These are phyloP conservation scores for Agrotis exclamationis DNA, from an alignment of 2,888 invertebrate genomes.

Conservation along the genomic window DNA sequence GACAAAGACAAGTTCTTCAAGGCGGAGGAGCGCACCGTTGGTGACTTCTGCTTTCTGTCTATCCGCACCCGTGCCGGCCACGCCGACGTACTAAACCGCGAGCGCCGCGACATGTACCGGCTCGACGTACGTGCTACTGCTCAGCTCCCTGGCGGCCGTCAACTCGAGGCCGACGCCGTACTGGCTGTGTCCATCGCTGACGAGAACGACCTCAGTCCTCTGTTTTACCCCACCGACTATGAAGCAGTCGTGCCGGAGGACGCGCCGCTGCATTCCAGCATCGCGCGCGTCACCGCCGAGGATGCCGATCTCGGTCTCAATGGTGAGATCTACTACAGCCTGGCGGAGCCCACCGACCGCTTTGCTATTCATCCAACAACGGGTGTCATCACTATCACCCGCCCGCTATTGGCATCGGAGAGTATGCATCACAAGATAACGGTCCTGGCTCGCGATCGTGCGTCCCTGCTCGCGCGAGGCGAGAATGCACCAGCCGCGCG, in stretches of 20 bases:
- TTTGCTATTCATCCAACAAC: conserved; percentile 98
- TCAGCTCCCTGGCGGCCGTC: conserved; percentile 90
- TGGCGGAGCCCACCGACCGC: conserved; percentile 95
- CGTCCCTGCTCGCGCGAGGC: conserved; percentile 91
- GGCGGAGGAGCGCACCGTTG: conserved; percentile 96
- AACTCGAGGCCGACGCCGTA: conserved; percentile 93
- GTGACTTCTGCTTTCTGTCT: conserved; percentile 98
- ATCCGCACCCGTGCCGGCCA: conserved; percentile 97
- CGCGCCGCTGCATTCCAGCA: conserved; percentile 95
- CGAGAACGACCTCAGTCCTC: conserved; percentile 97
- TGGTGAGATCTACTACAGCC: conserved; percentile 99
- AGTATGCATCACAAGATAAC: conserved; percentile 93
- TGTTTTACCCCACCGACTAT: conserved; percentile 98
- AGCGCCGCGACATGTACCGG: conserved; percentile 96
- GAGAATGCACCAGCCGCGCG: conserved; percentile 93
- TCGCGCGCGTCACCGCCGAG: conserved; percentile 96
- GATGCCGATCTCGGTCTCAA: conserved; percentile 99
- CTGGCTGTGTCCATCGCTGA: conserved; percentile 95
- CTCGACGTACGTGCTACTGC: conserved; percentile 93
- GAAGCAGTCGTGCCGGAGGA: conserved; percentile 97
- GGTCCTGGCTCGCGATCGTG: conserved; percentile 97
- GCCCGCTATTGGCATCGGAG: conserved; percentile 94
- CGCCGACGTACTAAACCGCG: conserved; percentile 97
- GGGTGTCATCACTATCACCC: conserved; percentile 96
- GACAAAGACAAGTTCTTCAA: conserved; percentile 98